These are phyloP conservation scores for Myrmecobius fasciatus DNA, from an alignment of 2,113 vertebrate species.

Conservation along the genomic window DNA sequence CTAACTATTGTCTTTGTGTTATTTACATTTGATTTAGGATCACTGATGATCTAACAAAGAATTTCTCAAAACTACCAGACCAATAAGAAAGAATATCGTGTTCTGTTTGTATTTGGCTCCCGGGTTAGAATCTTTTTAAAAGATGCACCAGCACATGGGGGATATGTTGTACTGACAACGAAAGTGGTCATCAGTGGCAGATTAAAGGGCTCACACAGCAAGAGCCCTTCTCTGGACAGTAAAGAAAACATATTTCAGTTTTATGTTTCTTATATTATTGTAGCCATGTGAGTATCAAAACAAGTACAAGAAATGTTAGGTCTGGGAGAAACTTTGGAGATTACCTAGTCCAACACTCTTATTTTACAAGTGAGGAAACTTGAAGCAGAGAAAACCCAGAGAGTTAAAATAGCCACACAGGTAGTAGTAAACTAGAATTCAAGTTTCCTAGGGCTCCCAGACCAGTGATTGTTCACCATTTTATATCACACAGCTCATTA, in stretches of 20 bases:
- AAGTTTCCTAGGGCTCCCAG: background rate
- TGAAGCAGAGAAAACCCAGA: background rate
- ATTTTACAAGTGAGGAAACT: background rate
- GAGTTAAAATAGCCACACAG: background rate
- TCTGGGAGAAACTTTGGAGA: background rate
- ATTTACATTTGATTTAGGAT: conserved; percentile 31
- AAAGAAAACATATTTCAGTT: conserved; percentile 46
- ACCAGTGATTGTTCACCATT: background rate
- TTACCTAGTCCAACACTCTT: background rate
- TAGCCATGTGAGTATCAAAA: conserved; percentile 14
- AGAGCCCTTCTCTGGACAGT: background rate
- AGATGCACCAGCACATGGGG: conserved; percentile 9
- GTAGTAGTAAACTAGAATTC: background rate
- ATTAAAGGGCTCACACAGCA: conserved; percentile 24
- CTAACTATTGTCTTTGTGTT: background rate
- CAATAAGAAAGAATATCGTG: background rate
- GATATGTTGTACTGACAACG: conserved; percentile 29
- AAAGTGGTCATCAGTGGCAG: conserved; percentile 42
- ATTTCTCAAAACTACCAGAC: conserved; percentile 44
- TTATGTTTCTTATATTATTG: background rate
- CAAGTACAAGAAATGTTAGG: background rate
- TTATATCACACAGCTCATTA: background rate
- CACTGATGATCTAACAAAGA: background rate
- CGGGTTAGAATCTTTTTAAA: background rate
- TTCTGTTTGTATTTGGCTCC: conserved; percentile 3